Base-by-base conservation (phyloP, 2,113 vertebrate genomes). In the Scomber scombrus region DNA sequence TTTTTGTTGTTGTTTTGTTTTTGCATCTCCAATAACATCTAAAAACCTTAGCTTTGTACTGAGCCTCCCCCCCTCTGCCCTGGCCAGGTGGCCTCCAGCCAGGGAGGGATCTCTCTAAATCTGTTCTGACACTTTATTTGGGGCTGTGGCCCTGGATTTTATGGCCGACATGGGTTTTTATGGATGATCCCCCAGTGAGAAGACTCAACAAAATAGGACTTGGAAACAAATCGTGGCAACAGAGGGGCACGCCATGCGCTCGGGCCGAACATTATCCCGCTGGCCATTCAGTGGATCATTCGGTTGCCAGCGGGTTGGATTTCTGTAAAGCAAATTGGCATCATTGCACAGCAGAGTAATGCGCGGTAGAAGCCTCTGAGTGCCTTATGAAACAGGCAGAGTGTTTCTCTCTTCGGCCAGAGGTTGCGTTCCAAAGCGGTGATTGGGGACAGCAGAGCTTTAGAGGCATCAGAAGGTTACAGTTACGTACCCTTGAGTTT, bases 31-130 rank as follows among this genome's bases (percentile, higher is more conserved):
- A 71, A 66, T 69, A 75, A 71, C 58, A 46, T 81, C 47, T 82
- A n/a, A 83, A 89, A 88, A 82, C 82, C 65, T 80, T 40, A 46
- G 73, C 73, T 88, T 77, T 71, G 64, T 50, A n/a, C 34, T 31
- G 58, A 74, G 21, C 64, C 16, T n/a, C 11, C 29, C 23, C 2
- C 54, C 2, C 54, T 29, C 46, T 34, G 15, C 47, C 21, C 14
- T 26, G 12, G 81, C 68, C 61, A 64, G 47, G 19, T 73, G 81
- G 82, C 72, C 65, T 62, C 40, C 23, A 67, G 54, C 75, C 80
- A 89, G 71, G 78, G 45, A 16, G 60, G 19, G 21, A 85, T 87
- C 68, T 77, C 77, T 52, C 64, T 72, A 77, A 93, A 92, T 88
- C 66, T 77, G 56, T 21, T 45, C 74, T 74, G 81, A 69, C 55